phyloP scores from a whole-genome alignment of 2,888 invertebrate genomes.

The Orgyia antiqua region DNA sequence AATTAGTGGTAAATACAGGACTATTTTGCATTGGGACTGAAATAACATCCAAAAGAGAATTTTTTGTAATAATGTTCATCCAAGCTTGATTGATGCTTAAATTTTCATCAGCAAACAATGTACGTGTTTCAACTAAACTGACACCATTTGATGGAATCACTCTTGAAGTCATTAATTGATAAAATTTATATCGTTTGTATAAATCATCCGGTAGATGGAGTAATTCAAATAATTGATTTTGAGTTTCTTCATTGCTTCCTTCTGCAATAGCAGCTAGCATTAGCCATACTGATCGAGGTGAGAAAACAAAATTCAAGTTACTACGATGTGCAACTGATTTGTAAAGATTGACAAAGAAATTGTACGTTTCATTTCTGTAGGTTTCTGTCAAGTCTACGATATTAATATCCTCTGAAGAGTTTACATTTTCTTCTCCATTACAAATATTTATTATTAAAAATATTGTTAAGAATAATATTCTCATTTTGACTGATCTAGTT shows the following conservation, averaged over 20 bases:
- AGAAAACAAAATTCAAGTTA: constrained; percentile 6
- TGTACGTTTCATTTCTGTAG: neutral
- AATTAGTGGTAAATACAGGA: constrained; percentile 7
- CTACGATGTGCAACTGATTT: constrained; percentile 7
- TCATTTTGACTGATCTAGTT: too few relatives aligned
- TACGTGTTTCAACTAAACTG: constrained; percentile 11
- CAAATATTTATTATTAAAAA: neutral
- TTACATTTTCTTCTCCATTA: neutral
- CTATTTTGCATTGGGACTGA: constrained; percentile 15
- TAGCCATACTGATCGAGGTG: constrained; percentile 23
- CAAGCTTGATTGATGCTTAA: constrained; percentile 12
- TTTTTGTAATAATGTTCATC: constrained; percentile 11
- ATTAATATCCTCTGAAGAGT: neutral
- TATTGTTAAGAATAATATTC: too few relatives aligned
- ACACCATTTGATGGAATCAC: constrained; percentile 15
- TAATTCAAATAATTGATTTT: constrained; percentile 16
- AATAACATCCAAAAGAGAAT: constrained; percentile 11
- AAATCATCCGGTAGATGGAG: constrained; percentile 18
- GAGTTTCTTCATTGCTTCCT: constrained; percentile 17
- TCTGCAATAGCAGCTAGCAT: constrained; percentile 23
- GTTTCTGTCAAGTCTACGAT: neutral
- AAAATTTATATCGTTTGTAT: constrained; percentile 19
- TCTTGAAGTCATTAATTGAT: constrained; percentile 15
- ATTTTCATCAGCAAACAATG: constrained; percentile 17
- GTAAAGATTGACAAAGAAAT: constrained; percentile 3